These are phyloP conservation scores for Listronotus oregonensis DNA, from an alignment of 1,140 invertebrate genomes.

Conservation along the genomic window DNA sequence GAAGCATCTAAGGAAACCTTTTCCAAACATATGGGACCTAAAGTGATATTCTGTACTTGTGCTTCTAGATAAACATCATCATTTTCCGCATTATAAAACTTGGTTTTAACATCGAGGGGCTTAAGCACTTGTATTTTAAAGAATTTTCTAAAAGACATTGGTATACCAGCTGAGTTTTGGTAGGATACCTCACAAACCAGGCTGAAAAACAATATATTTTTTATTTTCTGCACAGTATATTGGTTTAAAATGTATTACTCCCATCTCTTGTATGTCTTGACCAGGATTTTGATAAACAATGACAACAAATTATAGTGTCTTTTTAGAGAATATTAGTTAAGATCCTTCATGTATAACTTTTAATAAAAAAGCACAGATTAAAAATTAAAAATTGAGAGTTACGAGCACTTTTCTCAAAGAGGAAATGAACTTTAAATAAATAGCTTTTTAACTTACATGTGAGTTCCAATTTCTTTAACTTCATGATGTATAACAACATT, in stretches of 20 bases:
- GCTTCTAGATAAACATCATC: slow-evolving; percentile 98
- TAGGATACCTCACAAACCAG: slow-evolving; percentile 96
- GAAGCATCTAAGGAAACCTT: slow-evolving; percentile 91
- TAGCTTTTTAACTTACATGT: slow-evolving; percentile 83
- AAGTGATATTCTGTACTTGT: slow-evolving; percentile 94
- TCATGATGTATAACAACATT: slow-evolving; percentile 97
- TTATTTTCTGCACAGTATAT: background rate
- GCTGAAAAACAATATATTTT: slow-evolving; percentile 65
- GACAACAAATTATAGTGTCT: too few relatives aligned
- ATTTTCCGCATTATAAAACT: slow-evolving; percentile 96
- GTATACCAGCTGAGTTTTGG: slow-evolving; percentile 70
- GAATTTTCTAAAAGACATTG: slow-evolving; percentile 88
- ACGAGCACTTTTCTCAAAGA: too few relatives aligned
- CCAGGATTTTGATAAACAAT: background rate
- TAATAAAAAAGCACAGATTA: too few relatives aligned
- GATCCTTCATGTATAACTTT: too few relatives aligned
- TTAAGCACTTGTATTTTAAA: slow-evolving; percentile 99
- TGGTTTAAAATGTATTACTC: background rate
- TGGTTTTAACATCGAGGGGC: slow-evolving; percentile 97
- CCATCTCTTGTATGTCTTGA: background rate
- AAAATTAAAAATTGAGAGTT: too few relatives aligned
- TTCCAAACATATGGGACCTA: slow-evolving; percentile 87
- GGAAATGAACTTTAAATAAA: too few relatives aligned
- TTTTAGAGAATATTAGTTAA: too few relatives aligned
- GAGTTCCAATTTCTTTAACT: slow-evolving; percentile 96